Evolutionary conservation across 2,888 invertebrate genomes (phyloP).

Genomic region (Neocrepidodera transversa): DNA sequence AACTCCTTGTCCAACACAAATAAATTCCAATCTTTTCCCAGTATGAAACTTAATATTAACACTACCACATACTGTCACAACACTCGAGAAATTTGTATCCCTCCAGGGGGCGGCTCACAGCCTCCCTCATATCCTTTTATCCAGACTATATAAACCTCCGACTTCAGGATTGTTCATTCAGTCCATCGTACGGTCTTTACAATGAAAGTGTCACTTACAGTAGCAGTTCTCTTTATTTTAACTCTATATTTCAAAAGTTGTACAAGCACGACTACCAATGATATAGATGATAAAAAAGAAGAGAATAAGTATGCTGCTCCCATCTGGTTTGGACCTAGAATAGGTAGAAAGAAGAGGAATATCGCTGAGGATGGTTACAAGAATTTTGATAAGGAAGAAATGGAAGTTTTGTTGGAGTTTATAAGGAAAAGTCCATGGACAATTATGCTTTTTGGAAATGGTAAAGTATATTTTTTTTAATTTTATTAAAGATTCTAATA

Average conservation of each 20-base stretch:
- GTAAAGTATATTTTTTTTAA: slow-evolving; percentile 36
- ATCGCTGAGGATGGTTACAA: slow-evolving; percentile 47
- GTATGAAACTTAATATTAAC: not conserved
- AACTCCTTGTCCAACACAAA: too few species aligned
- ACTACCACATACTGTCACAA: slow-evolving; percentile 13
- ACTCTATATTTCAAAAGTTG: slow-evolving; percentile 26
- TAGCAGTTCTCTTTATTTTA: slow-evolving; percentile 24
- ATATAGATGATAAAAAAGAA: slow-evolving; percentile 22
- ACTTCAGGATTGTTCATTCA: not conserved
- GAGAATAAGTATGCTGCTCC: slow-evolving; percentile 38
- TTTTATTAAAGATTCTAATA: not conserved
- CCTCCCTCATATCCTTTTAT: slow-evolving; percentile 43
- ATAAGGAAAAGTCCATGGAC: slow-evolving; percentile 59
- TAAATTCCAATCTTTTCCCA: not conserved
- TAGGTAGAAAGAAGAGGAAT: slow-evolving; percentile 62
- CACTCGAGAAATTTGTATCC: slow-evolving; percentile 43
- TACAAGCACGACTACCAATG: slow-evolving; percentile 1
- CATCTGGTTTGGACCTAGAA: slow-evolving; percentile 65
- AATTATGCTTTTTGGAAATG: slow-evolving; percentile 53
- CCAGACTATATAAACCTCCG: slow-evolving; percentile 30
- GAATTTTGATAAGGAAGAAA: slow-evolving; percentile 43
- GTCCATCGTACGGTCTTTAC: not conserved
- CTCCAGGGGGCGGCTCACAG: slow-evolving; percentile 42
- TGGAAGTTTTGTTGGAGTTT: slow-evolving; percentile 56
- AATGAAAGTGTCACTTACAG: slow-evolving; percentile 28